Conservation (phyloP, 2,888 invertebrate genomes). For the Tolmerus cingulatus region DNA sequence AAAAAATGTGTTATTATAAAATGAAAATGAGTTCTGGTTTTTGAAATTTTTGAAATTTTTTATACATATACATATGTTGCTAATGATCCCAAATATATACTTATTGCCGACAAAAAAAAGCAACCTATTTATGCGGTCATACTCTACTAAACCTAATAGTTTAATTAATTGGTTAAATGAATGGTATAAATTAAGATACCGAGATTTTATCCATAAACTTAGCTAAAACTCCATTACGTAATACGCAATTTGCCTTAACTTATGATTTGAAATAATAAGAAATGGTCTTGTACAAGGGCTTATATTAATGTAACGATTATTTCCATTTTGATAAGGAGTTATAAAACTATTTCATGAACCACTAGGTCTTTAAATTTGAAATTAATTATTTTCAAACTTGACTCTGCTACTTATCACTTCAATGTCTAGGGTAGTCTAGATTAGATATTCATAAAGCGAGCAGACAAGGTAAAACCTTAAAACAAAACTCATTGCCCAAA, state of each 20-base stretch:
- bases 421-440: not conserved
- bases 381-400: not conserved
- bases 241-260: no score
- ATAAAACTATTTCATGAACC: not conserved
- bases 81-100: no score
- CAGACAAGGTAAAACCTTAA: not conserved
- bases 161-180: no score
- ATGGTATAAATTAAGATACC: not conserved
- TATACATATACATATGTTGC: no score
- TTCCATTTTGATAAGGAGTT: not conserved
- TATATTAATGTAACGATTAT: not conserved
- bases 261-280: not conserved
- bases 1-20: no score
- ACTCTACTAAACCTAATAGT: no score
- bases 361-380: not conserved
- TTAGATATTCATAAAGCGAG: not conserved
- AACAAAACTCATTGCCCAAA: not conserved
- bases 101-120: no score
- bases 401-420: not conserved
- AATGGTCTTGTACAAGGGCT: not conserved
- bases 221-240: no score
- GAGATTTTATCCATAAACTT: not conserved
- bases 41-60: no score
- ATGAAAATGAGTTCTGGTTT: no score
- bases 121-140: no score